Evolutionary conservation across 2,113 vertebrate genomes (phyloP), one percentile per base, ranked within the genome.

Genomic region (Malurus cyaneus): DNA sequence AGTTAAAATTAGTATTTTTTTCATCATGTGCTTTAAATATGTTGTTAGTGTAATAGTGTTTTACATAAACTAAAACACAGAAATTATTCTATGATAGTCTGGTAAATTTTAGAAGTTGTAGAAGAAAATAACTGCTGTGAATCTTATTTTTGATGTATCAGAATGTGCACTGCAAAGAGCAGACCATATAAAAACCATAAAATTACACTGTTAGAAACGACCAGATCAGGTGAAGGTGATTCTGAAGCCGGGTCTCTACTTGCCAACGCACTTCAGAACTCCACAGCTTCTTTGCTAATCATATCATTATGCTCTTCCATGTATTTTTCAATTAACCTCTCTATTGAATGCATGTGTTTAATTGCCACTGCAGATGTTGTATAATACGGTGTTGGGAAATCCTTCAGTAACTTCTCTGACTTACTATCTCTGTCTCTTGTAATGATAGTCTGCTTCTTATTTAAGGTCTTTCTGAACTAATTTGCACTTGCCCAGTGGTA

Each of bases 1-100:
- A 57, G 44, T 59, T 80, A 81, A 92, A 91, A 86, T 19, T 0
- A 1, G 64, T 5, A 4, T 12, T 74, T 95, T 96, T 94, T 96
- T 80, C 20, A 96, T 95, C 31, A 79, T 42, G 24, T 91, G n/a
- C 82, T 97, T 96, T 94, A 97, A 96, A 83, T 89, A 88, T 61
- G n/a, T 72, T 93, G 69, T 53, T 91, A 95, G 72, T 64, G 59
- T 79, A 70, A 41, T 0, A 64, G 52, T 62, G 31, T 36, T 91
- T 84, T 82, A 94, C 12, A 34, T 34, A 50, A 89, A 54, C 39
- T 60, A 88, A 89, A 96, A 89, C 46, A 32, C 29, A 86, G 31
- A 60, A 87, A 62, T 91, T 2, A 13, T 78, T 73, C 32, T 81
- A 49, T 53, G 39, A 80, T 36, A 67, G 50, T 88, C 54, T 6